Base-by-base conservation (phyloP, 1,140 invertebrate genomes). In the Leptonema lineaticorne region DNA sequence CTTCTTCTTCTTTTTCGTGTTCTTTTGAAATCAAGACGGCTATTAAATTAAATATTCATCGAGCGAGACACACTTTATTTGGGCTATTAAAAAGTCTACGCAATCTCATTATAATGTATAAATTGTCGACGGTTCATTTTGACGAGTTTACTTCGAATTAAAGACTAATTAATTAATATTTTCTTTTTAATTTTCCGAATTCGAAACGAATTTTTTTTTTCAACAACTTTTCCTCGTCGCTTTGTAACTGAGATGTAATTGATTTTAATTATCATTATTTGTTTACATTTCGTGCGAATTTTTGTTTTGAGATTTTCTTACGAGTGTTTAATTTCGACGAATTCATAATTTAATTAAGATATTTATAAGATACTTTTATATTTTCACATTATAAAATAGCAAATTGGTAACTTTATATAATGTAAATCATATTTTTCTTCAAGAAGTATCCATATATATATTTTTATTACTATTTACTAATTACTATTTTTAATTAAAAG, bases 81-180 rank as follows among this genome's bases (percentile, higher is more conserved):
- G 22, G 11, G 50, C 50, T 2, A 53, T 26, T 8, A 26, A 26
- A 53, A 26, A 2, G 7, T 9, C 37, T n/a, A 45, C 5, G 20
- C 7, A 53, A 26, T 24, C 20, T 53, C 20, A 53, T 53, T 53
- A 53, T 8, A 53, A 53, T 53, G 27, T 53, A 26, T 26, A n/a
- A 53, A 53, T 53, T 53, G 50, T 53, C 27, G 27, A 53, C 27
- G 50, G 7, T 11, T 20, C 50, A 14, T 14, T n/a, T 53, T 53
- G 46, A 22, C 46, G 18, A 20, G 20, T 24, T 18, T n/a, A 33
- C 57, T 27, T 37, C 28, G 28, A 16, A 37, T 59, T 20, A 59
- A 18, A 37, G 4, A 33, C 30, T 59, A 59, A 59, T 59, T 59
- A 59, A 22, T 33, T 59, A 59, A 53, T 53, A 22, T 16, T 53